These are phyloP conservation scores for Jaculus jaculus DNA, from an alignment of 2,113 vertebrate genomes.

Conservation along the genomic window DNA sequence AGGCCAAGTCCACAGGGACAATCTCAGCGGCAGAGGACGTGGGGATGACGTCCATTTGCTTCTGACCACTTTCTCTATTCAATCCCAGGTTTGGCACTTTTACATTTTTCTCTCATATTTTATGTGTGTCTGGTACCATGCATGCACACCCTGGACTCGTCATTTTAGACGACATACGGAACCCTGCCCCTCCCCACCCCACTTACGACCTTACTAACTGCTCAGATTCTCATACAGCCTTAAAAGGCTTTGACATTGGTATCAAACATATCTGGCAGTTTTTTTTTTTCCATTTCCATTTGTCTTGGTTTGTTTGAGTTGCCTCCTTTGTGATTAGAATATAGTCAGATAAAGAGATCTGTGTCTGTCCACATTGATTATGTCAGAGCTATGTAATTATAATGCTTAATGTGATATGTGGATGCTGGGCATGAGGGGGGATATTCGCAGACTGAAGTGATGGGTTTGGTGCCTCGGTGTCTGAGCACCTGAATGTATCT, in stretches of 20 bases:
- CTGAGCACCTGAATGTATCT: conserved; percentile 69
- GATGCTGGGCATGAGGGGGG: background rate
- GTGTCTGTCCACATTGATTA: conserved; percentile 60
- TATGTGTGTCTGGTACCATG: background rate
- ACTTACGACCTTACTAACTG: background rate
- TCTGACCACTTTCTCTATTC: background rate
- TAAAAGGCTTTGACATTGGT: background rate
- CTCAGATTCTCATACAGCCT: background rate
- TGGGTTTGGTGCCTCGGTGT: conserved; percentile 53
- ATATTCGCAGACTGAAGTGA: conserved; percentile 41
- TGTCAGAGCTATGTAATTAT: conserved; percentile 56
- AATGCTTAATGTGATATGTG: conserved; percentile 65
- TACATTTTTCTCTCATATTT: background rate
- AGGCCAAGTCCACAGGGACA: background rate
- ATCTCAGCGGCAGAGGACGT: background rate
- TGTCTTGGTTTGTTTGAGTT: conserved; percentile 20
- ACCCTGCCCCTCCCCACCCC: background rate
- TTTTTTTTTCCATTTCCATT: conserved; percentile 13
- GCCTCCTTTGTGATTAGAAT: conserved; percentile 46
- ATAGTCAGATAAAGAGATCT: conserved; percentile 42
- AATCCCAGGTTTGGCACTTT: background rate
- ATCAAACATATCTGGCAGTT: background rate
- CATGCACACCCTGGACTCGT: background rate
- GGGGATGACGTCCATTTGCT: background rate
- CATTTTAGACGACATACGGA: background rate